Conservation (phyloP, 2,797 vertebrate genomes). For the Lindbergichthys nudifrons region DNA sequence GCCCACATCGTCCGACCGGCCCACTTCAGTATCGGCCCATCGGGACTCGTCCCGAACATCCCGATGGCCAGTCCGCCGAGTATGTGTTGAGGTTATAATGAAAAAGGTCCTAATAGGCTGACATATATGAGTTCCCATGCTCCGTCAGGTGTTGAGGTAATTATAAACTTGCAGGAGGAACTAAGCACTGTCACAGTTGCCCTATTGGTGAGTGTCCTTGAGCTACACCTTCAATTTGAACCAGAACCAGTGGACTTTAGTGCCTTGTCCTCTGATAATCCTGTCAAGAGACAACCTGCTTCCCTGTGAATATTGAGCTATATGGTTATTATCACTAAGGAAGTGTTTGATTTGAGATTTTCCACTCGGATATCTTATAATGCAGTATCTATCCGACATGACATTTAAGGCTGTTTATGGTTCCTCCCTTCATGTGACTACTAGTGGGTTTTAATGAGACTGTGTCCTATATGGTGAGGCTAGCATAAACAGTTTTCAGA, state of each 20-base stretch:
- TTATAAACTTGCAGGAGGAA: slow-evolving; percentile 51
- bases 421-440: slow-evolving; percentile 38
- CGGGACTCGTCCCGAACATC: no score
- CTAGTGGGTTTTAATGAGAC: slow-evolving; percentile 55
- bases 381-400: slow-evolving; percentile 20
- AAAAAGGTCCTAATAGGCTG: slow-evolving; percentile 31
- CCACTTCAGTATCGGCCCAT: no score
- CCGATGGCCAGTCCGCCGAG: no score
- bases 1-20: no score
- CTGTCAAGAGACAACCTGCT: neutral
- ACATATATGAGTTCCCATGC: slow-evolving; percentile 33
- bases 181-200: slow-evolving; percentile 51
- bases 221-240: slow-evolving; percentile 33
- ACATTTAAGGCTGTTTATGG: slow-evolving; percentile 21
- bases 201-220: slow-evolving; percentile 35
- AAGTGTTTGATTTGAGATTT: slow-evolving; percentile 20
- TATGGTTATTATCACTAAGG: slow-evolving; percentile 20
- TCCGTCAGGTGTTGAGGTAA: slow-evolving; percentile 51
- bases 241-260: neutral
- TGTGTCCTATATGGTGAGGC: slow-evolving; percentile 23
- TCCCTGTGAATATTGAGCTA: slow-evolving; percentile 2
- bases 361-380: slow-evolving; percentile 10
- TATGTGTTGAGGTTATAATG: slow-evolving; percentile 33
- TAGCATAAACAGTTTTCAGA: slow-evolving; percentile 47
- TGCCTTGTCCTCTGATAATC: slow-evolving; percentile 7